Evolutionary conservation across 2,113 vertebrate genomes (phyloP).

Genomic region (Podarcis cretensis): DNA sequence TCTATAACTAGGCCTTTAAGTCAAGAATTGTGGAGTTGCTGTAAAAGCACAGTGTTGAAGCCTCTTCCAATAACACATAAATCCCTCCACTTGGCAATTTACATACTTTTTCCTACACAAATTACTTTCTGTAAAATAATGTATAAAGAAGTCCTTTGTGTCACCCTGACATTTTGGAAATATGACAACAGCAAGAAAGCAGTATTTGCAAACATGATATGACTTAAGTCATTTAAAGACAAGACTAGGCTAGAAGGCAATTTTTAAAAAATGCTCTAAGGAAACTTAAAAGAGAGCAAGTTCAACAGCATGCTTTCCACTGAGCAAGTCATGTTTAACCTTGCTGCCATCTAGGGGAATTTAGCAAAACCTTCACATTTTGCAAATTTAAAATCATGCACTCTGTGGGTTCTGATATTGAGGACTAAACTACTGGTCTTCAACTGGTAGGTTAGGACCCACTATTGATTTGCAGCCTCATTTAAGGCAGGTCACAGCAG

Average conservation of each 20-base stretch:
- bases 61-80: not conserved
- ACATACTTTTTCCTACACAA: not conserved
- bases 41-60: not conserved
- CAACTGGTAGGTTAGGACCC: not conserved
- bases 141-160: not conserved
- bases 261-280: not conserved
- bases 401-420: not conserved
- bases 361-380: not conserved
- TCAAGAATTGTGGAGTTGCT: no score
- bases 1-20: no score
- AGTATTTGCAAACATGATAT: not conserved
- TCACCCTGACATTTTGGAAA: not conserved
- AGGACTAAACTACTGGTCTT: not conserved
- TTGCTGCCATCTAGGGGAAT: constrained; percentile 41
- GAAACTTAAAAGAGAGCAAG: not conserved
- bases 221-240: not conserved
- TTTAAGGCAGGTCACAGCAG: not conserved
- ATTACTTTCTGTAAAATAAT: not conserved
- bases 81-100: not conserved
- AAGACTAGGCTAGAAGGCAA: not conserved
- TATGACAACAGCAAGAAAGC: not conserved
- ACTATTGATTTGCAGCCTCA: not conserved
- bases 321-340: fast-evolving
- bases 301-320: fast-evolving
- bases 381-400: not conserved